These are phyloP conservation scores for Calypte anna DNA, from an alignment of 2,113 vertebrate genomes.

Conservation along the genomic window DNA sequence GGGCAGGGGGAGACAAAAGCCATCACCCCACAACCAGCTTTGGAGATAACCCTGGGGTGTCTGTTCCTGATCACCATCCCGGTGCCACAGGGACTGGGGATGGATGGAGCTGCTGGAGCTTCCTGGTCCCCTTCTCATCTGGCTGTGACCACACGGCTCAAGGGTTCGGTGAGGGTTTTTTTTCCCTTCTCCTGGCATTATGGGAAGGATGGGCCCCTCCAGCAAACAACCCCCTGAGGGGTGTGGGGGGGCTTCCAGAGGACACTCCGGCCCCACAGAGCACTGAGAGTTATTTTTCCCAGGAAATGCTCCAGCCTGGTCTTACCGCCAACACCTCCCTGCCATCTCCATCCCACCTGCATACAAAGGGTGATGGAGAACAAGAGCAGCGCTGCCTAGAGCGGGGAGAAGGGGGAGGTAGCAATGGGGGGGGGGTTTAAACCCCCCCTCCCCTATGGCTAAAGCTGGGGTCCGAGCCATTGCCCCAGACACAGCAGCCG, in stretches of 20 bases:
- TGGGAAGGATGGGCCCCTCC: background rate
- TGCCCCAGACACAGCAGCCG: background rate
- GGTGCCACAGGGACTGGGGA: fast-evolving
- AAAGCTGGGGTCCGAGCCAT: background rate
- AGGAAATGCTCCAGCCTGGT: fast-evolving
- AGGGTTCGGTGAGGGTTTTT: too few species aligned
- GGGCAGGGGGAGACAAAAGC: background rate
- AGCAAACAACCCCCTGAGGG: fast-evolving
- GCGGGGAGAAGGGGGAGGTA: fast-evolving
- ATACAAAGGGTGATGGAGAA: background rate
- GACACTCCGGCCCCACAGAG: background rate
- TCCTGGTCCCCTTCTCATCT: background rate
- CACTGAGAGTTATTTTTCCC: background rate
- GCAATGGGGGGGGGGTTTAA: background rate
- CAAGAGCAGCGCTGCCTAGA: background rate
- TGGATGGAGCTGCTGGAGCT: background rate
- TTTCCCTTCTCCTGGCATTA: too few species aligned
- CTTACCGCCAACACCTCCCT: background rate
- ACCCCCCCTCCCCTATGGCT: background rate
- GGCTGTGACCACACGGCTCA: background rate
- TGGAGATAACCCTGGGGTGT: background rate
- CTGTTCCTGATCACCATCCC: background rate
- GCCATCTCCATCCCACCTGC: fast-evolving
- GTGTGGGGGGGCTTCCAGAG: background rate
- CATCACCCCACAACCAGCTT: fast-evolving